Conservation (phyloP, 1,140 invertebrate genomes). For the Aphidius ervi region DNA sequence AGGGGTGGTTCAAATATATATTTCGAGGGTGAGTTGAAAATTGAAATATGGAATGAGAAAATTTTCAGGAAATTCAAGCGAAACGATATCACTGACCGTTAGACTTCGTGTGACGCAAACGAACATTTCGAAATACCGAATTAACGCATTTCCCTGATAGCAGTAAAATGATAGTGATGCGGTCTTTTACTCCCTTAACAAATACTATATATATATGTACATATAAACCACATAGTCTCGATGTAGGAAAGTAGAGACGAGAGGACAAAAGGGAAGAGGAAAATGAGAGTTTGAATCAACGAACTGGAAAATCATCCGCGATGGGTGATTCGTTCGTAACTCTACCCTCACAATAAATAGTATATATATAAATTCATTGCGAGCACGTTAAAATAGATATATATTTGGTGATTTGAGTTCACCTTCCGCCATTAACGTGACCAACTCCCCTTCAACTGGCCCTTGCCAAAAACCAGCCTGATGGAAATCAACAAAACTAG, state of each 20-base stretch:
- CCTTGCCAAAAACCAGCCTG: too few species aligned
- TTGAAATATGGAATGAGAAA: too few species aligned
- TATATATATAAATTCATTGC: slow-evolving; percentile 1
- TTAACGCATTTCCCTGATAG: slow-evolving; percentile 17
- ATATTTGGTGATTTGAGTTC: slow-evolving; percentile 9
- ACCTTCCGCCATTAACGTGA: slow-evolving; percentile 23
- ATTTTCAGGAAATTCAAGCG: too few species aligned
- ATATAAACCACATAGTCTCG: background rate
- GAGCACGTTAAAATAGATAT: background rate
- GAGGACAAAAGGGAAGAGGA: slow-evolving; percentile 4
- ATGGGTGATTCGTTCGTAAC: slow-evolving; percentile 29
- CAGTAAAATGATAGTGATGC: background rate
- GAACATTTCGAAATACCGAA: slow-evolving; percentile 21
- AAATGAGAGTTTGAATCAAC: slow-evolving; percentile 25
- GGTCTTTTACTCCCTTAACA: too few species aligned
- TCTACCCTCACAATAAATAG: slow-evolving; percentile 3
- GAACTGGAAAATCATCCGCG: slow-evolving; percentile 31
- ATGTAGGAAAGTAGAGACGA: background rate
- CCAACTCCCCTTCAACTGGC: background rate
- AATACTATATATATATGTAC: too few species aligned
- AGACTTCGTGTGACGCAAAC: slow-evolving; percentile 13
- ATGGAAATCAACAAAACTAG: background rate
- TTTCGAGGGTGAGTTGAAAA: too few species aligned
- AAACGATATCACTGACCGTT: too few species aligned
- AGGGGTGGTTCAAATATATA: too few species aligned